Evolutionary conservation across 2,113 vertebrate genomes (phyloP).

Genomic region (Lophotis ruficrista): DNA sequence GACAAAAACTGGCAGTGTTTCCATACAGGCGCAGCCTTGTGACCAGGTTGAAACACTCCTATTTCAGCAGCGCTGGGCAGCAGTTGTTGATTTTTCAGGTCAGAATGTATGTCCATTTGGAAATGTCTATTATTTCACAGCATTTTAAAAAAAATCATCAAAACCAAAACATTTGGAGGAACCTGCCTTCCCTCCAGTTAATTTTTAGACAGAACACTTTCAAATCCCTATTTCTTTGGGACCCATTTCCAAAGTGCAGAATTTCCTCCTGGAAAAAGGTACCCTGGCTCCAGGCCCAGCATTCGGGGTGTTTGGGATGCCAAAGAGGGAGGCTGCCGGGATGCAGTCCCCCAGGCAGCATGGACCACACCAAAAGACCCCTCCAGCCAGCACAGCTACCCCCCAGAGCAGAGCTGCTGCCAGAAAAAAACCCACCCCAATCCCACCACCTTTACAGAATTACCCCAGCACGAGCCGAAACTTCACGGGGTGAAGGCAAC

Average conservation of each 20-base stretch:
- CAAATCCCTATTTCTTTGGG: neutral
- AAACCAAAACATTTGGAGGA: neutral
- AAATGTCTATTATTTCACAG: neutral
- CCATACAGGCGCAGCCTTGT: neutral
- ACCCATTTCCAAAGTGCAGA: neutral
- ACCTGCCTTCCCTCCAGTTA: neutral
- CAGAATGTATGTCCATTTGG: neutral
- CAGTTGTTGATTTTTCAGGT: neutral
- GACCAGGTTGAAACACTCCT: neutral
- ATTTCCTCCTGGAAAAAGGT: neutral
- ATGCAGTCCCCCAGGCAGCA: neutral
- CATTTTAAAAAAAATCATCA: neutral
- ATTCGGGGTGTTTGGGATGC: neutral
- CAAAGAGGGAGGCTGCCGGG: neutral
- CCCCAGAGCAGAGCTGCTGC: neutral
- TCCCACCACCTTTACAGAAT: neutral
- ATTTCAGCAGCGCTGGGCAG: neutral
- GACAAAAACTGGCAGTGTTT: constrained; percentile 45
- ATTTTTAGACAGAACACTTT: neutral
- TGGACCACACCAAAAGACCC: neutral
- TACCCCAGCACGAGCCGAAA: neutral
- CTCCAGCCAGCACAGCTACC: neutral
- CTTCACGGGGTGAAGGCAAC: neutral
- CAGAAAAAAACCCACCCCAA: neutral
- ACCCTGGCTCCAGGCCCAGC: neutral